A percentile compares a stretch with the other conserved stretches of the same genome.
Evolutionary conservation across 1,140 invertebrate genomes (phyloP).

Genomic region (Mylabris phalerata): DNA sequence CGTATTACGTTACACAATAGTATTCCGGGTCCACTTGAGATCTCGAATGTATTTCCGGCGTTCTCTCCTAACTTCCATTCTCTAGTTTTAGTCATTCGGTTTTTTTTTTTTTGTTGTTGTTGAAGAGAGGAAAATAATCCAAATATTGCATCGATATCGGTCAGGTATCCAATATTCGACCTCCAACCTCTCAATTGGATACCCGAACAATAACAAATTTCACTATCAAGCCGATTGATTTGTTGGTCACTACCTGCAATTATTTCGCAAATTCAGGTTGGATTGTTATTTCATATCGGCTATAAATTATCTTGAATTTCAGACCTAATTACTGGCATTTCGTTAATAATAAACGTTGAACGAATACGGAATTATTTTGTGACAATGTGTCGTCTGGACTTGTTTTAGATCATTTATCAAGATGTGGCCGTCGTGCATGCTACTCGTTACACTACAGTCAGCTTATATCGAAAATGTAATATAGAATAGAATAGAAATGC

Average conservation of each 20-base stretch:
- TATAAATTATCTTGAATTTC: neutral
- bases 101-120: conserved; percentile 1
- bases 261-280: neutral
- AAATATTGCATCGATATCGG: conserved; percentile 16
- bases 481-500: too few relatives aligned
- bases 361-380: conserved; percentile 1
- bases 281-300: neutral
- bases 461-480: too few relatives aligned
- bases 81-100: conserved; percentile 6
- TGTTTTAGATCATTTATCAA: conserved; percentile 17
- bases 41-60: conserved; percentile 7
- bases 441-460: neutral
- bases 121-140: neutral
- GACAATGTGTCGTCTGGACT: conserved; percentile 5
- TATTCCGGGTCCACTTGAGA: conserved; percentile 12
- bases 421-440: neutral
- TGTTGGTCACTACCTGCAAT: conserved; percentile 1
- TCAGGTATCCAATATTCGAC: conserved; percentile 14
- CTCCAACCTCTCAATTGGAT: conserved; percentile 6
- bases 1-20: conserved; percentile 10
- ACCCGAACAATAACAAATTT: neutral
- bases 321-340: conserved; percentile 4
- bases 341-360: neutral
- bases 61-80: conserved; percentile 9
- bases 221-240: neutral